Conservation (phyloP, 2,113 vertebrate genomes). For the Rhegmatorhina hoffmannsi region DNA sequence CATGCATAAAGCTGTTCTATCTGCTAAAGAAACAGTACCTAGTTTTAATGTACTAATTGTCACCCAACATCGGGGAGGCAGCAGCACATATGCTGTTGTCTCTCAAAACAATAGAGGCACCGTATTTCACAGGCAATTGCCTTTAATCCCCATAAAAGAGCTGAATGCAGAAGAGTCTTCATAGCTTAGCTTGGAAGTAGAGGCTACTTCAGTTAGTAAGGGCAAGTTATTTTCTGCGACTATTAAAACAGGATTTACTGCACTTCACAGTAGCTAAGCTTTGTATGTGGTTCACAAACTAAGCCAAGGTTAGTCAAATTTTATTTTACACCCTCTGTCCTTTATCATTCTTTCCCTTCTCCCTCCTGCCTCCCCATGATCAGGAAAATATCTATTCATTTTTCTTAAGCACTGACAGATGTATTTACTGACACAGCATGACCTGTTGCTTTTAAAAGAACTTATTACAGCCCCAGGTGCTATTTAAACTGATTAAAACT, state of each 20-base stretch:
- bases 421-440: conserved; percentile 21
- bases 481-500: conserved; percentile 54
- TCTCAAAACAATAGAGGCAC: neutral
- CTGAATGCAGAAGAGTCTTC: neutral
- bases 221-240: neutral
- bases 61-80: neutral
- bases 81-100: neutral
- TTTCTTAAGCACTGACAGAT: conserved; percentile 12
- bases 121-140: neutral
- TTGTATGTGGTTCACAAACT: neutral
- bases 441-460: conserved; percentile 46
- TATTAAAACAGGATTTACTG: neutral
- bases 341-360: neutral
- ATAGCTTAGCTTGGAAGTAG: neutral
- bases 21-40: neutral
- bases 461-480: conserved; percentile 37
- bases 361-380: neutral
- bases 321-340: neutral
- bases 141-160: neutral
- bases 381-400: neutral
- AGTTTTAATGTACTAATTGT: neutral
- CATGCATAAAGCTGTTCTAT: neutral
- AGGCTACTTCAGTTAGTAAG: neutral
- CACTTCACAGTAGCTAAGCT: neutral
- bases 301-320: neutral